Percentiles rank a stretch among this genome's conserved stretches.
These are phyloP conservation scores for Sebastes hubbsi DNA, from an alignment of 2,797 vertebrate species.

Conservation along the genomic window DNA sequence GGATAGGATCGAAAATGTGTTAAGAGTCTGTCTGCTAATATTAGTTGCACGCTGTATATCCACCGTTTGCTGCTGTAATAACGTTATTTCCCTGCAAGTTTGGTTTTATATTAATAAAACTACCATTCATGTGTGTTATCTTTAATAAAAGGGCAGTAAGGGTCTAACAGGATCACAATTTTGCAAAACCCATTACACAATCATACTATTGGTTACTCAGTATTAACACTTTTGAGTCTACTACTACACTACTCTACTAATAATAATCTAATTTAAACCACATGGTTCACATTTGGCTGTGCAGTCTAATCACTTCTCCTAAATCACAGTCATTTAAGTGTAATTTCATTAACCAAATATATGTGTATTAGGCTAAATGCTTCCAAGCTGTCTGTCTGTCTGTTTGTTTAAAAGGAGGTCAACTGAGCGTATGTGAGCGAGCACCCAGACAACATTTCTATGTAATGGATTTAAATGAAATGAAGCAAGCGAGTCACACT, in stretches of 20 bases:
- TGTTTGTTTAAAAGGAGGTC: slow-evolving; percentile 32
- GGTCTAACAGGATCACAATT: not conserved
- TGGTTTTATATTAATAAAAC: not conserved
- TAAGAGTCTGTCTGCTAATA: not conserved
- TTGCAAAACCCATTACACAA: not conserved
- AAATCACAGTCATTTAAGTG: slow-evolving; percentile 36
- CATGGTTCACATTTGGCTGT: slow-evolving; percentile 43
- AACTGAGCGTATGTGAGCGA: slow-evolving; percentile 22
- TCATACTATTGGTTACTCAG: not conserved
- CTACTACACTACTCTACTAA: not conserved
- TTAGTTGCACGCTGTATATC: not conserved
- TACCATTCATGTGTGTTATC: not conserved
- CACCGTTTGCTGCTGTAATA: not conserved
- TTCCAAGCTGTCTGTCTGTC: slow-evolving; percentile 32
- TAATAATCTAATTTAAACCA: slow-evolving; percentile 33
- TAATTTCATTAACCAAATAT: slow-evolving; percentile 53
- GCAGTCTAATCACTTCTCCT: slow-evolving; percentile 13
- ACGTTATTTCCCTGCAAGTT: not conserved
- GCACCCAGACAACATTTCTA: slow-evolving; percentile 19
- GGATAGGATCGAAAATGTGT: not conserved
- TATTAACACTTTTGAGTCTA: not conserved
- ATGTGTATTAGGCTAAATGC: slow-evolving; percentile 58
- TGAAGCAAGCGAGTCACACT: slow-evolving; percentile 42
- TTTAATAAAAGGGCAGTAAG: not conserved
- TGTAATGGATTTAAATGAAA: slow-evolving; percentile 52